Evolutionary conservation across 2,888 invertebrate species (phyloP), one percentile per base, ranked within the genome.

Genomic region (Eledona agricola): DNA sequence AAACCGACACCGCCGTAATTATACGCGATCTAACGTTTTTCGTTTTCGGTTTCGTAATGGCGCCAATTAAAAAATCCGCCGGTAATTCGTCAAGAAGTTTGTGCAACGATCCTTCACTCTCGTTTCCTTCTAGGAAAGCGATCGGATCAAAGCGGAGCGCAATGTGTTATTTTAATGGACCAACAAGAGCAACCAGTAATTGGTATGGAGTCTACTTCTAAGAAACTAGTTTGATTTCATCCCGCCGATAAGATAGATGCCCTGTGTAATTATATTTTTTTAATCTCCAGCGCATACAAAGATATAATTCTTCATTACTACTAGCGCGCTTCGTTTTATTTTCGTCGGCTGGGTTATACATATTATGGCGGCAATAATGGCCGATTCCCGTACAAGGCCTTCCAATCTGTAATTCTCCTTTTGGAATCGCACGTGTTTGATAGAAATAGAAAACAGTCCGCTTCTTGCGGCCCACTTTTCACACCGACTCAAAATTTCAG

Each of bases 311-410:
- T 43, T 31, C 43, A 43, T 23, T 28, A 29, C 42, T 42, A 29
- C 20, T 29, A 35, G 11, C 35, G 9, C 1, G 16, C 20, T 16
- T 45, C 32, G 25, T 45, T 32, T 45, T 45, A 45, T 34, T 45
- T 23, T 23, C 23, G 23, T 34, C 10, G 26, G 26, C 19, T 31
- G 26, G 26, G 35, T 34, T 23, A n/a, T n/a, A 32, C 43, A 43
- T 43, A 43, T 31, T 29, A 29, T 20, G n/a, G 34, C 16, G 12
- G 35, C 28, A 34, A 46, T 46, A 34, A 46, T 35, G 19, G 25
- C 29, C 23, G 37, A 47, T 47, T 13, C 12, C 37, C 47, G 32
- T 38, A 47, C 47, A 37, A 47, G 47, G 47, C 23, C 47, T 37
- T 4, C 20, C 17, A 47, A 47, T 47, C 47, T 37, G 29, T 25